These are phyloP conservation scores for Myotis planiceps DNA, from an alignment of 2,797 vertebrate species.

Conservation along the genomic window DNA sequence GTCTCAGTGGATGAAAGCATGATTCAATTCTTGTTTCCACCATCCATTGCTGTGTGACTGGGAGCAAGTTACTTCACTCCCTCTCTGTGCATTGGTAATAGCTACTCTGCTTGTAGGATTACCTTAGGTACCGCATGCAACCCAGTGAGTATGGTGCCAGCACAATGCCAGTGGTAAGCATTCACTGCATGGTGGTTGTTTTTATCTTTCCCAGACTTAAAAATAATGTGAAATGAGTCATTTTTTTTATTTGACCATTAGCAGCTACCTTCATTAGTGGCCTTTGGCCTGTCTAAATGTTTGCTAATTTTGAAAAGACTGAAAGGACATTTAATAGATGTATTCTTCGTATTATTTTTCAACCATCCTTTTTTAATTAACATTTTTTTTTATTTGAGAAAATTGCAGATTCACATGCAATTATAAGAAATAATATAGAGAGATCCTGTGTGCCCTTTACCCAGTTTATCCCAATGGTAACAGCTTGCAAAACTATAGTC, in stretches of 20 bases:
- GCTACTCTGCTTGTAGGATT: background rate
- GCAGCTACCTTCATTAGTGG: background rate
- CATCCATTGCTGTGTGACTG: background rate
- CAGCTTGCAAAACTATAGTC: background rate
- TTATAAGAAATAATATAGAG: constrained; percentile 5
- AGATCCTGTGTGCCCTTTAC: background rate
- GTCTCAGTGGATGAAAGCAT: background rate
- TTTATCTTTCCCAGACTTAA: constrained; percentile 5
- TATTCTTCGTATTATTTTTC: constrained; percentile 18
- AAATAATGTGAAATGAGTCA: background rate
- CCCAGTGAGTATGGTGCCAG: background rate
- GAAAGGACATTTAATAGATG: background rate
- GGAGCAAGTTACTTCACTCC: background rate
- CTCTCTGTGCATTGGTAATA: background rate
- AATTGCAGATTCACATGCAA: background rate
- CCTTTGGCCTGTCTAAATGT: background rate
- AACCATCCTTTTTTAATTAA: constrained; percentile 3
- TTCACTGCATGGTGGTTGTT: background rate
- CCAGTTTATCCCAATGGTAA: background rate
- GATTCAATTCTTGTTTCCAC: background rate
- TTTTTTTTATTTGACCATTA: background rate
- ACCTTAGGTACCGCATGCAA: background rate
- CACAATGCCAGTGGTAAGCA: too few relatives aligned
- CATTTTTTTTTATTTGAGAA: background rate
- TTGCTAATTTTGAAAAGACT: background rate